These are phyloP conservation scores for Eupithecia pulchellata DNA, from an alignment of 2,888 invertebrate species.

Conservation along the genomic window DNA sequence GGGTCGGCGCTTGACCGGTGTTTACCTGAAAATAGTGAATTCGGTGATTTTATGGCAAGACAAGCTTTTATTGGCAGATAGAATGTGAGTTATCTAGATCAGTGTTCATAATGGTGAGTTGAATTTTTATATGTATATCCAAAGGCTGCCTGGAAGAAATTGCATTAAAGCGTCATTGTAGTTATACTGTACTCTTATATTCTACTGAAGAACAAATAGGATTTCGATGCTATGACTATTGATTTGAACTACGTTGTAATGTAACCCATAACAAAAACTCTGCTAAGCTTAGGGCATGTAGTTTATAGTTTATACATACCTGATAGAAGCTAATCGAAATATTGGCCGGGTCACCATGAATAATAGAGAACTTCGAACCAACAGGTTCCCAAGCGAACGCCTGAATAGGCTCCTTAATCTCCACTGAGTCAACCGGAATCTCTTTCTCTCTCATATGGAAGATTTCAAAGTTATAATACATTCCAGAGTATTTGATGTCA, in stretches of 20 bases:
- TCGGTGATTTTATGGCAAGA: not conserved
- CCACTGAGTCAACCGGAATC: conserved; percentile 98
- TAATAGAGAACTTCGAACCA: conserved; percentile 97
- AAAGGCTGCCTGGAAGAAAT: not conserved
- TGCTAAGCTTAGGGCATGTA: no score
- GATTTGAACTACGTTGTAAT: not conserved
- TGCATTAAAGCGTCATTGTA: not conserved
- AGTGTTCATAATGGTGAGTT: not conserved
- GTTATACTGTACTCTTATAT: not conserved
- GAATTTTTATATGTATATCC: not conserved
- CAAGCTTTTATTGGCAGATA: not conserved
- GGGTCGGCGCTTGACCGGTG: conserved; percentile 94
- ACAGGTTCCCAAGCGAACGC: conserved; percentile 99
- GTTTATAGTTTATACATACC: conserved; percentile 9
- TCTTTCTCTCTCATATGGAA: conserved; percentile 99
- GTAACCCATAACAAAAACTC: no score
- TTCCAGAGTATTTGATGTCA: conserved; percentile 97
- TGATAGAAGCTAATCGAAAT: conserved; percentile 97
- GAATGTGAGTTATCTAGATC: not conserved
- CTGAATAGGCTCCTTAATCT: conserved; percentile 96
- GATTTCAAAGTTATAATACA: conserved; percentile 99
- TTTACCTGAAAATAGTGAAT: conserved; percentile 75
- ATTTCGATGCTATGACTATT: not conserved
- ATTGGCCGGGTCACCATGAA: conserved; percentile 95
- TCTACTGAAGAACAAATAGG: no score